Base-by-base conservation (phyloP, 2,888 invertebrate species). In the Tetheella fluctuosa region DNA sequence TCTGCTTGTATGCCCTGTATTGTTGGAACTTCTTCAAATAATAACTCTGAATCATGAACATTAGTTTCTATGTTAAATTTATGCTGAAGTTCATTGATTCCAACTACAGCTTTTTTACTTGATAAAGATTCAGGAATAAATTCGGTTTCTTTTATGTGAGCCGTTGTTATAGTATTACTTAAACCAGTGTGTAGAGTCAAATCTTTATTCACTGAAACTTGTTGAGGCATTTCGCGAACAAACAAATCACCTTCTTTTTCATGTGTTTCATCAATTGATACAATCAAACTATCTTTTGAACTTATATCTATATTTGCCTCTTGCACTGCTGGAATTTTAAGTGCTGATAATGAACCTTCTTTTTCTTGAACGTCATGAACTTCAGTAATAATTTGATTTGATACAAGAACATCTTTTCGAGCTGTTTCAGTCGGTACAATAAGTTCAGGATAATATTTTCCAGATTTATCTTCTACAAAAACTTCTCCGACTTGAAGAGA, bases 401-500 rank as follows among this genome's bases (percentile, higher is more conserved):
- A 95, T 13, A 95, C 91, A 34, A 95, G 90, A 0, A 97, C 85
- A 61, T 94, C 93, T 81, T 94, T 93, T 25, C 94, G 94, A 4
- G 97, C 97, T 12, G 94, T 93, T 94, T 97, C 97, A 2, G 97
- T 97, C 0, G 97, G 95, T 1, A 97, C 96, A 77, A 97, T 96
- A 57, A 96, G 85, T 85, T 97, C 96, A 3, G 97, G 96, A 79
- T 96, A 95, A 79, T 96, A 96, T 88, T 96, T 96, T 15, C 95
- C 95, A 10, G 96, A 95, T 80, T 95, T 96, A 62, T 95, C 95
- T 88, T 95, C 95, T 2, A 95, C 88, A 71, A 95, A 92, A 28
- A 95, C 94, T 91, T 97, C 96, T 60, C 95, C 95, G 6, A 97
- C 90, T 73, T 95, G 90, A 60, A 96, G 58, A 13, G 96, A 92